A percentile compares a stretch with the other conserved stretches of the same genome.
Conservation (phyloP, 2,113 vertebrate genomes). For the Muntiacus muntjak region DNA sequence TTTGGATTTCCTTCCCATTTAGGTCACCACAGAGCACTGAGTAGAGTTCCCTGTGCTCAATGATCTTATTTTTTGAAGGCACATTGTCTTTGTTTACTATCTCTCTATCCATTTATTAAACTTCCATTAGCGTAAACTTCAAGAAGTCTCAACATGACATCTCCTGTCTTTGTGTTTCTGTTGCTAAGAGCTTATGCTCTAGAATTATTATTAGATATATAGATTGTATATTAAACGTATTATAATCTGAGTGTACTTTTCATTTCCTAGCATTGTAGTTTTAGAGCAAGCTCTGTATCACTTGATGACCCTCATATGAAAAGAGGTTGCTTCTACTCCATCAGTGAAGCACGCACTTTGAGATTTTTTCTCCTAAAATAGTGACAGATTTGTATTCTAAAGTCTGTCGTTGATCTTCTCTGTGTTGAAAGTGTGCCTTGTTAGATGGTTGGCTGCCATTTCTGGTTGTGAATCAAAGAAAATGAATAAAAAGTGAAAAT, state of each 20-base stretch:
- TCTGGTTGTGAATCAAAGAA: not conserved
- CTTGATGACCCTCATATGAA: not conserved
- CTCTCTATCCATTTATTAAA: not conserved
- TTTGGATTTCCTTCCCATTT: not conserved
- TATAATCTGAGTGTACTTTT: not conserved
- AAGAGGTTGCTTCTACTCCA: not conserved
- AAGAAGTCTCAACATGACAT: not conserved
- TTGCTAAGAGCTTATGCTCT: not conserved
- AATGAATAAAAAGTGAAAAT: not conserved
- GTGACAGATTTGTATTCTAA: not conserved
- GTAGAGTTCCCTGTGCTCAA: not conserved
- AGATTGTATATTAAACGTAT: not conserved
- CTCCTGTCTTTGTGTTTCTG: not conserved
- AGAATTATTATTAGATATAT: not conserved
- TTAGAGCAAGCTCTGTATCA: not conserved
- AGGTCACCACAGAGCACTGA: not conserved
- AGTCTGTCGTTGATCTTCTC: not conserved
- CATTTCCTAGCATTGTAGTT: not conserved
- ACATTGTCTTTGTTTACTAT: not conserved
- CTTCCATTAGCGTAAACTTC: not conserved
- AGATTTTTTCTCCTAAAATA: not conserved
- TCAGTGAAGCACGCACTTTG: not conserved
- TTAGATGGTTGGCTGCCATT: not conserved
- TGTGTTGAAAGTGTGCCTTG: not conserved
- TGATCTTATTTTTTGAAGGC: not conserved